Conservation (phyloP, 2,888 invertebrate genomes). For the Ormyrus pomaceus region DNA sequence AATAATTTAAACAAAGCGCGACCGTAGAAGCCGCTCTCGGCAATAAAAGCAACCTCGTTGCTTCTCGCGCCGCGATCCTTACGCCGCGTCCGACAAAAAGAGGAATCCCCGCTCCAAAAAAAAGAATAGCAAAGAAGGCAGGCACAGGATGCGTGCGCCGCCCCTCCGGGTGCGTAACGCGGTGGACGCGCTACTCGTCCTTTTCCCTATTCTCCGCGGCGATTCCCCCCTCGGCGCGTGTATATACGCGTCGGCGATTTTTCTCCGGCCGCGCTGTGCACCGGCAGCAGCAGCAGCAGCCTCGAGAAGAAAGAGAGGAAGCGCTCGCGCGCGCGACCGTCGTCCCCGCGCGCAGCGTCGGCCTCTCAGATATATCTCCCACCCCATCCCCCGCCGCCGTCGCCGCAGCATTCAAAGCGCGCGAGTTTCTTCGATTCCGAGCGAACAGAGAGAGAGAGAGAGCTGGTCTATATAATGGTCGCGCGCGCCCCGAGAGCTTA, state of each 20-base stretch:
- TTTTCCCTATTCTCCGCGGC: constrained; percentile 63
- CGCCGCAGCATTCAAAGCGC: neutral
- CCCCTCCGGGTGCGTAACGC: constrained; percentile 68
- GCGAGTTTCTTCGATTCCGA: constrained; percentile 15
- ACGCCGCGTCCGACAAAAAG: neutral
- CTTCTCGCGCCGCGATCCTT: no score
- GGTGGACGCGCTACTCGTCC: constrained; percentile 63
- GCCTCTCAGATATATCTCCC: constrained; percentile 53
- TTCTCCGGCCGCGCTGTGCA: neutral
- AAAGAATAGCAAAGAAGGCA: neutral
- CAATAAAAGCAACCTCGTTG: no score
- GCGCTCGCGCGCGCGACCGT: constrained; percentile 10
- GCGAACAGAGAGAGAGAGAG: neutral
- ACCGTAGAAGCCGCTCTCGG: no score
- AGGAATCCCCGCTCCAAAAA: neutral
- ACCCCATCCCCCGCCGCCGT: constrained; percentile 41
- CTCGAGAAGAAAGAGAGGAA: constrained; percentile 37
- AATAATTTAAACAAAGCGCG: no score
- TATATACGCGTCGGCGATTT: no score
- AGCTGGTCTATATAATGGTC: constrained; percentile 32
- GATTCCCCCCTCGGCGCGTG: no score
- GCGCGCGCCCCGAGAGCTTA: neutral
- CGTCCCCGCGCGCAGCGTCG: neutral
- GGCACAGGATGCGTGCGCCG: constrained; percentile 28
- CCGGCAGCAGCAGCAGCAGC: no score